Evolutionary conservation across 2,113 vertebrate genomes (phyloP).

Genomic region (Peromyscus maniculatus): DNA sequence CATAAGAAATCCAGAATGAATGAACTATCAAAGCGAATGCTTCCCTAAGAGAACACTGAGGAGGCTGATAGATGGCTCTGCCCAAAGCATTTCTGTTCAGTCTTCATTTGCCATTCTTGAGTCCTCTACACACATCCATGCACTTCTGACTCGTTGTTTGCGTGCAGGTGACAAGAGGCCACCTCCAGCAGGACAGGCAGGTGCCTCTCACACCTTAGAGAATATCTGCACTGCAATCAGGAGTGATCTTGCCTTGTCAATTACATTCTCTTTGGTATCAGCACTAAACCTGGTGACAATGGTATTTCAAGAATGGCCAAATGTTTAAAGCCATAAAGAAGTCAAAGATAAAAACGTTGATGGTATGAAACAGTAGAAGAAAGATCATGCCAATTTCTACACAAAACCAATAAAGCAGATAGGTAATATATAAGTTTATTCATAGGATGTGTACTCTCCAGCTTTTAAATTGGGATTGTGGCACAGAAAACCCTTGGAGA

Average conservation of each 20-base stretch:
- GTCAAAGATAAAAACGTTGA: neutral
- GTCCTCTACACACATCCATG: neutral
- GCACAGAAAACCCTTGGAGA: constrained; percentile 66
- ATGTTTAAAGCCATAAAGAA: neutral
- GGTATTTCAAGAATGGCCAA: neutral
- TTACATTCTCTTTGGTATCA: neutral
- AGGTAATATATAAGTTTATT: constrained; percentile 40
- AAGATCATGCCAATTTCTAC: constrained; percentile 10
- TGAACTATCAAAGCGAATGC: constrained; percentile 46
- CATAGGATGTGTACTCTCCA: constrained; percentile 36
- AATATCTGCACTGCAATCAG: neutral
- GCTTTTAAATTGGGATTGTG: constrained; percentile 51
- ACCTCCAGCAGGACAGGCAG: constrained; percentile 34
- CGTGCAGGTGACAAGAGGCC: constrained; percentile 4
- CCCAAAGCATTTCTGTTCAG: constrained; percentile 20
- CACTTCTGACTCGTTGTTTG: neutral
- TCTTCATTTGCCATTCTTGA: constrained; percentile 74
- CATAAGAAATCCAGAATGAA: constrained; percentile 53
- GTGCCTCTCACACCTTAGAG: neutral
- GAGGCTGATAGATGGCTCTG: constrained; percentile 58
- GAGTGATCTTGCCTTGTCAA: constrained; percentile 24
- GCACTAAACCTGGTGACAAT: constrained; percentile 28
- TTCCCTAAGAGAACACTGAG: constrained; percentile 27
- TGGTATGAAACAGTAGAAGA: neutral
- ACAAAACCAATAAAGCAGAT: constrained; percentile 26